These are phyloP conservation scores for Lepidocyrtoides sp. DNA, from an alignment of 2,888 invertebrate genomes.

Conservation along the genomic window DNA sequence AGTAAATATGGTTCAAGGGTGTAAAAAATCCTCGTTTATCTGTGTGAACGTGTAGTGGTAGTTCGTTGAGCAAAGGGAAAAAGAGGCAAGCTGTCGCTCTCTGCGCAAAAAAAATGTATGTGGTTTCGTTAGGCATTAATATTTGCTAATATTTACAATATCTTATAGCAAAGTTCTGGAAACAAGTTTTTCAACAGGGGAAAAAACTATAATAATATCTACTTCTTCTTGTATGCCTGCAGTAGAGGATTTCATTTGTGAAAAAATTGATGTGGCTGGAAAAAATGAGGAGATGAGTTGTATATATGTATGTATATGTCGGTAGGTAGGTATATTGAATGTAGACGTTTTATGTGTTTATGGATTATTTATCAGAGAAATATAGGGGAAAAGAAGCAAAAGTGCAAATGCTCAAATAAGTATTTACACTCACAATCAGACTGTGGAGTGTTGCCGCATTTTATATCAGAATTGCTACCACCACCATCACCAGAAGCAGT, in stretches of 20 bases:
- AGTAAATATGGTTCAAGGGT: slow-evolving; percentile 24
- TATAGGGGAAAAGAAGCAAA: slow-evolving; percentile 3
- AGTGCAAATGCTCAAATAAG: slow-evolving; percentile 9
- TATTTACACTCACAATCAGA: background rate
- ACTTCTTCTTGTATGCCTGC: background rate
- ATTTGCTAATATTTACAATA: slow-evolving; percentile 43
- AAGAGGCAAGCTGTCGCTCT: slow-evolving; percentile 15
- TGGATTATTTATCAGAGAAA: slow-evolving; percentile 73
- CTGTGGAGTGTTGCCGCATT: slow-evolving; percentile 1
- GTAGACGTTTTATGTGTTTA: slow-evolving; percentile 59
- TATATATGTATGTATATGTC: background rate
- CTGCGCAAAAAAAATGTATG: slow-evolving; percentile 3
- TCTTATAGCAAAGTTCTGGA: background rate
- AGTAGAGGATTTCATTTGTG: slow-evolving; percentile 45
- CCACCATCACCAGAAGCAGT: background rate
- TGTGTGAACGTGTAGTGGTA: too few species aligned
- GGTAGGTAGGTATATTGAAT: background rate
- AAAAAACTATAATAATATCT: background rate
- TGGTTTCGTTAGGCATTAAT: slow-evolving; percentile 18
- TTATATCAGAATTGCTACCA: slow-evolving; percentile 10
- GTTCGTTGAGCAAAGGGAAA: background rate
- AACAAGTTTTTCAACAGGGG: background rate
- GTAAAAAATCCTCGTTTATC: slow-evolving; percentile 18
- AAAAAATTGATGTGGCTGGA: slow-evolving; percentile 52
- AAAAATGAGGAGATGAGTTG: slow-evolving; percentile 17